These are phyloP conservation scores for Teinopalpus imperialis DNA, from an alignment of 2,888 invertebrate species.

Conservation along the genomic window DNA sequence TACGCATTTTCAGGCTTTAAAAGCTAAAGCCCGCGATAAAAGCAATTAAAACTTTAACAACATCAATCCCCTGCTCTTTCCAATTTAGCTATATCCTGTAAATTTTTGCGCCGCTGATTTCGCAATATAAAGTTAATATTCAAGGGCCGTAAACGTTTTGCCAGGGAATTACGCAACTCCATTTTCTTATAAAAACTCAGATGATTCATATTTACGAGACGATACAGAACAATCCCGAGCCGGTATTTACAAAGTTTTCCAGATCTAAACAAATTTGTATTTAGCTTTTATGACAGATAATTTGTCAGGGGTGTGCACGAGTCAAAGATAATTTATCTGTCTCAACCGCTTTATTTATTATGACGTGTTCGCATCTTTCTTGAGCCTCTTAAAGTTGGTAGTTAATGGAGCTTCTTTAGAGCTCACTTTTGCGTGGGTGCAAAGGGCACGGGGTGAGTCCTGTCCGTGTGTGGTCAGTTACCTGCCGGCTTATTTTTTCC, in stretches of 20 bases:
- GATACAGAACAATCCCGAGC: slow-evolving; percentile 53
- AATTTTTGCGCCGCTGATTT: slow-evolving; percentile 46
- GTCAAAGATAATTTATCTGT: slow-evolving; percentile 81
- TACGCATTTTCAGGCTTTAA: slow-evolving; percentile 62
- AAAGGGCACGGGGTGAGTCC: slow-evolving; percentile 26
- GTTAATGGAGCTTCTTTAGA: slow-evolving; percentile 75
- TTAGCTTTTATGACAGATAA: slow-evolving; percentile 77
- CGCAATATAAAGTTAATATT: slow-evolving; percentile 48
- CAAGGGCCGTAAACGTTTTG: slow-evolving; percentile 27
- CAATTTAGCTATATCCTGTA: slow-evolving; percentile 49
- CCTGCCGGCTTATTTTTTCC: slow-evolving; percentile 50
- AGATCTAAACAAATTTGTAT: slow-evolving; percentile 74
- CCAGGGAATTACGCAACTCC: slow-evolving; percentile 23
- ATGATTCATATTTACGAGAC: slow-evolving; percentile 44
- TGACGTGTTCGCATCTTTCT: slow-evolving; percentile 72
- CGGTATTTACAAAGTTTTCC: slow-evolving; percentile 67
- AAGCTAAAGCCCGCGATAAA: slow-evolving; percentile 67
- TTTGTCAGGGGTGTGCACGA: slow-evolving; percentile 75
- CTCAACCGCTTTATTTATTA: slow-evolving; percentile 79
- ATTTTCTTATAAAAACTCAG: slow-evolving; percentile 33
- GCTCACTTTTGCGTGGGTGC: slow-evolving; percentile 47
- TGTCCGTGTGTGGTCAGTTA: slow-evolving; percentile 49
- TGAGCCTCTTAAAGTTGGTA: slow-evolving; percentile 73
- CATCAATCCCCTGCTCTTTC: slow-evolving; percentile 58
- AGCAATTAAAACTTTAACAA: slow-evolving; percentile 77